Conservation (phyloP, 2,113 vertebrate species). For the Charina bottae region DNA sequence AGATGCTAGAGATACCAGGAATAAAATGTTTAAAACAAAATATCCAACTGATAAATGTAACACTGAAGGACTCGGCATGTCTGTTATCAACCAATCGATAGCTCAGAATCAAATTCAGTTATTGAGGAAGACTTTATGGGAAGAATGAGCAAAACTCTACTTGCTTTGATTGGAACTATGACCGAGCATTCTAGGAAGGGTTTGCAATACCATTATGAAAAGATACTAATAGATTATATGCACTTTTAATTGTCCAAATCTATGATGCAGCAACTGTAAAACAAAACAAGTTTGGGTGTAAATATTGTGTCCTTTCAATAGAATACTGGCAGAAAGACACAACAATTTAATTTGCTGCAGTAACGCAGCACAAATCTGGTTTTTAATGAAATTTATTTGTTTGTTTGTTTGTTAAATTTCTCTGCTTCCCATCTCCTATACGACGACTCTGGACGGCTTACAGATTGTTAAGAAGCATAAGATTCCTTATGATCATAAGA, state of each 20-base stretch:
- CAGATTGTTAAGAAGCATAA: not conserved
- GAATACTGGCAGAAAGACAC: not conserved
- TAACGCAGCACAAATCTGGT: not conserved
- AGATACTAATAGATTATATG: not conserved
- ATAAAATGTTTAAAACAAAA: not conserved
- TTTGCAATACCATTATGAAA: not conserved
- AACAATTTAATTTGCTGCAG: not conserved
- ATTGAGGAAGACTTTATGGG: not conserved
- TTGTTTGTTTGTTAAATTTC: too few relatives aligned
- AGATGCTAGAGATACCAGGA: not conserved
- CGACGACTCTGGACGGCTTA: too few relatives aligned
- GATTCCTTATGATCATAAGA: too few relatives aligned
- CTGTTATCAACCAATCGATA: too few relatives aligned
- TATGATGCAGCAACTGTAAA: not conserved
- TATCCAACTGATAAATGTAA: not conserved
- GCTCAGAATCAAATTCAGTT: not conserved
- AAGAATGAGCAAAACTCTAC: not conserved
- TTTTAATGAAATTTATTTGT: too few relatives aligned
- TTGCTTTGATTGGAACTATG: not conserved
- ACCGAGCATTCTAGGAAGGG: not conserved
- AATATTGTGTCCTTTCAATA: not conserved
- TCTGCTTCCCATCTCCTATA: too few relatives aligned
- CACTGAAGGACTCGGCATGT: not conserved
- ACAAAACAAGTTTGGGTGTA: too few relatives aligned
- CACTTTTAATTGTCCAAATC: not conserved